phyloP scores from a whole-genome alignment of 2,797 vertebrate genomes.

The Pangasius krempfi region DNA sequence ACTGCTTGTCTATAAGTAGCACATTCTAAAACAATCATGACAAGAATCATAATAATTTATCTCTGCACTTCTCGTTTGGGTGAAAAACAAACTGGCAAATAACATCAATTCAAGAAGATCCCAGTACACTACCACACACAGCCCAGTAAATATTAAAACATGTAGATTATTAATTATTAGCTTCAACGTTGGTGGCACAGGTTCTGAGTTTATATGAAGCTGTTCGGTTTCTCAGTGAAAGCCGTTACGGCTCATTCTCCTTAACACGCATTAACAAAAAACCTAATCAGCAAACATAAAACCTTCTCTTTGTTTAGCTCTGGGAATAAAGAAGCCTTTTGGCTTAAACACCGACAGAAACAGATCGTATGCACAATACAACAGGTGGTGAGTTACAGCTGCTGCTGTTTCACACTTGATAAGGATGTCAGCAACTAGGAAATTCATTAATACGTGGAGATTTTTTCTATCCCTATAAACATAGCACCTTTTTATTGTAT shows the following conservation, averaged over 20 bases:
- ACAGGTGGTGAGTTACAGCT: constrained; percentile 20
- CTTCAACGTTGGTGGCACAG: background rate
- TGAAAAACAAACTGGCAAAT: background rate
- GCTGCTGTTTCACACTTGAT: background rate
- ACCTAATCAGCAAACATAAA: constrained; percentile 53
- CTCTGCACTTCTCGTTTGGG: background rate
- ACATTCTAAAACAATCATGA: background rate
- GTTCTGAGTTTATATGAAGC: background rate
- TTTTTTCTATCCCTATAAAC: background rate
- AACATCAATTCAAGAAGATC: no score
- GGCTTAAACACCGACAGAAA: constrained; percentile 18
- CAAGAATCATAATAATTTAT: background rate
- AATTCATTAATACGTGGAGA: background rate
- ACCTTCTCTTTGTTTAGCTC: constrained; percentile 44
- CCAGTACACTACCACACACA: background rate
- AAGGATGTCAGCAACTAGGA: background rate
- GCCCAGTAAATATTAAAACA: background rate
- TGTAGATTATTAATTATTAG: background rate
- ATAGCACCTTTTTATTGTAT: background rate
- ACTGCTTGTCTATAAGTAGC: background rate
- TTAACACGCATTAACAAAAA: constrained; percentile 29
- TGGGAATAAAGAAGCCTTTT: constrained; percentile 43
- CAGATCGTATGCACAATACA: constrained; percentile 20
- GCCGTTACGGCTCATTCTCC: constrained; percentile 41
- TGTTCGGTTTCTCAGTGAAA: constrained; percentile 7